Conservation (phyloP, 2,797 vertebrate genomes). For the Gadopsis marmoratus region DNA sequence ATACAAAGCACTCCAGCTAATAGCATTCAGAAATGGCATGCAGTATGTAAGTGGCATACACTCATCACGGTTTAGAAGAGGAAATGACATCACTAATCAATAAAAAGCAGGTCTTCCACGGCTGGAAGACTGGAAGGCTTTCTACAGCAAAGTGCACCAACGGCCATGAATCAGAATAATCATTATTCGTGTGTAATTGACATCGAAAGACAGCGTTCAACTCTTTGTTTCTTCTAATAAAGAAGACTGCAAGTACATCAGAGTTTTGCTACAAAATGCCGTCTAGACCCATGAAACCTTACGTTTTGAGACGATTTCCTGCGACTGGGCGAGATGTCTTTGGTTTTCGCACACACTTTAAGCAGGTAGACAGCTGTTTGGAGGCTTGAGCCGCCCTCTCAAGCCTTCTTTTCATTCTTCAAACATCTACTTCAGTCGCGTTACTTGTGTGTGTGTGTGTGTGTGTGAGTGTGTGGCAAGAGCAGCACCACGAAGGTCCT, state of each 20-base stretch:
- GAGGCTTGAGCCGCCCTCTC: background rate
- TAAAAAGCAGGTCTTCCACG: background rate
- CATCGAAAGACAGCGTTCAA: too few species aligned
- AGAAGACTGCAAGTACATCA: too few species aligned
- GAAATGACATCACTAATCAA: slow-evolving; percentile 38
- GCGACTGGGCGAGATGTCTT: too few species aligned
- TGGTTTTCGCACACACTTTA: too few species aligned
- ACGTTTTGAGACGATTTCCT: too few species aligned
- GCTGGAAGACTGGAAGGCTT: background rate
- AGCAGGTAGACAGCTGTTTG: background rate
- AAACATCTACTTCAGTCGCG: background rate
- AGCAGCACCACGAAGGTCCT: background rate
- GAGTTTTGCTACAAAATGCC: background rate
- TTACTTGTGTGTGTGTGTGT: background rate
- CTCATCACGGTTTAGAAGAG: slow-evolving; percentile 25
- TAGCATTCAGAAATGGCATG: slow-evolving; percentile 20
- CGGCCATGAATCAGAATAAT: background rate
- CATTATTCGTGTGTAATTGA: background rate
- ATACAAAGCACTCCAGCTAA: slow-evolving; percentile 31
- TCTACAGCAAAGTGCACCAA: background rate
- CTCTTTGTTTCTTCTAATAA: too few species aligned
- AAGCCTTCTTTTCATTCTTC: background rate
- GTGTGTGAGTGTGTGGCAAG: too few species aligned
- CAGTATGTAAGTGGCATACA: background rate
- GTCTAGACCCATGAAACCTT: too few species aligned